Percentiles rank a stretch among this genome's conserved stretches.
Conservation (phyloP, 2,113 vertebrate genomes). For the Bostrychus sinensis region DNA sequence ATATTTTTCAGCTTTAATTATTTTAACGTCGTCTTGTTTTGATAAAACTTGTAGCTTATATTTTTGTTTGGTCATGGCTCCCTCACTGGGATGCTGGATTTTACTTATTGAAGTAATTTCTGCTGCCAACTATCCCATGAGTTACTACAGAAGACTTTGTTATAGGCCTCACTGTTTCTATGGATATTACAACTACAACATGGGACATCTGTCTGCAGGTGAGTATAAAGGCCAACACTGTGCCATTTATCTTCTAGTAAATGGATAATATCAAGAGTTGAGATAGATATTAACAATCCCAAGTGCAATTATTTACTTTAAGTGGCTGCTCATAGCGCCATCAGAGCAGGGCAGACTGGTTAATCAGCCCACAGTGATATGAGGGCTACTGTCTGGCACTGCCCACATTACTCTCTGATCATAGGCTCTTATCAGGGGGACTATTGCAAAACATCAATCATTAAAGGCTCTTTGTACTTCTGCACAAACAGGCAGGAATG, state of each 20-base stretch:
- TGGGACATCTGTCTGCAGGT: constrained; percentile 76
- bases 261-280: too few relatives aligned
- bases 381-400: constrained; percentile 37
- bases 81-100: constrained; percentile 41
- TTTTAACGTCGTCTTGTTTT: background rate
- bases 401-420: constrained; percentile 25
- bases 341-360: constrained; percentile 8
- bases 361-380: constrained; percentile 36
- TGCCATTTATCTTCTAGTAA: too few relatives aligned
- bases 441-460: constrained; percentile 35
- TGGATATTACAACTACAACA: constrained; percentile 66
- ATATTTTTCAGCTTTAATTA: constrained; percentile 1
- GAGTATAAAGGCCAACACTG: constrained; percentile 36
- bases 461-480: constrained; percentile 18
- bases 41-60: background rate
- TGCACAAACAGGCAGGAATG: constrained; percentile 18
- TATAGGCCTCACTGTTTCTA: constrained; percentile 82
- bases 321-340: background rate
- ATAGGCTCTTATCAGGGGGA: constrained; percentile 48
- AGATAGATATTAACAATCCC: background rate
- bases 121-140: constrained; percentile 70
- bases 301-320: background rate
- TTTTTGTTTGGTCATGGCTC: constrained; percentile 37
- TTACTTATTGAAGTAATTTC: constrained; percentile 60
- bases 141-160: constrained; percentile 83